Base-by-base conservation (phyloP, 2,888 invertebrate species). In the Palloptera scutellata region DNA sequence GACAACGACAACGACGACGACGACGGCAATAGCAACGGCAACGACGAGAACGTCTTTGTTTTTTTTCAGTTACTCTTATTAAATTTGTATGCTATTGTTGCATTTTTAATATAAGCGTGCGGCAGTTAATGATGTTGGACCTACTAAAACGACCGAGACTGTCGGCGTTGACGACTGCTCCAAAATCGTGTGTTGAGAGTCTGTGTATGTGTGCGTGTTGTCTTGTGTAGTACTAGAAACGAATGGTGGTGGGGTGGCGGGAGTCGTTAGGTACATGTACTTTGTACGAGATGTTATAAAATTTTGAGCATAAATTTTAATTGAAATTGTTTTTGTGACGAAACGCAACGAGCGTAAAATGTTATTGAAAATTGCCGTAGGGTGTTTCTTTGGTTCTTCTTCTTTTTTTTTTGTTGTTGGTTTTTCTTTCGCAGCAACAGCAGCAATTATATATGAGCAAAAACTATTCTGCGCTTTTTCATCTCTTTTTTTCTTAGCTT, bases 11-110 rank as follows among this genome's bases (percentile, higher is more conserved):
- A 30, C 30, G 6, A 30, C 30, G 30, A 30, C n/a, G 30, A 30
- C 30, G 30, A 30, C 6, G 30, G 6, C 30, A 30, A 30, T 6
- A 30, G 6, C 30, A 30, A 30, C 30, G 30, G 30, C 30, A 30
- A 30, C 30, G 6, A 30, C 30, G 30, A 30, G 30, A 30, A 30
- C 30, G 30, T 30, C 30, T 30, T 30, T n/a, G n/a, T n/a, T n/a
- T n/a, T n/a, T n/a, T 30, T 30, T 30, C 6, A 30, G 30, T 42
- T n/a, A 52, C 42, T 45, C 60, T 61, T 60, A 66, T 66, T 66
- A 61, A 60, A 66, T 66, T 66, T 61, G 42, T 45, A 61, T 54
- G 61, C 60, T 30, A 54, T 66, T 66, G 60, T 66, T 64, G 64
- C 64, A 6, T 30, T 30, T 30, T 30, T 1, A 60, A 20, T 13